Conservation (phyloP, 2,888 invertebrate species). For the Arrhopalites spinosus region DNA sequence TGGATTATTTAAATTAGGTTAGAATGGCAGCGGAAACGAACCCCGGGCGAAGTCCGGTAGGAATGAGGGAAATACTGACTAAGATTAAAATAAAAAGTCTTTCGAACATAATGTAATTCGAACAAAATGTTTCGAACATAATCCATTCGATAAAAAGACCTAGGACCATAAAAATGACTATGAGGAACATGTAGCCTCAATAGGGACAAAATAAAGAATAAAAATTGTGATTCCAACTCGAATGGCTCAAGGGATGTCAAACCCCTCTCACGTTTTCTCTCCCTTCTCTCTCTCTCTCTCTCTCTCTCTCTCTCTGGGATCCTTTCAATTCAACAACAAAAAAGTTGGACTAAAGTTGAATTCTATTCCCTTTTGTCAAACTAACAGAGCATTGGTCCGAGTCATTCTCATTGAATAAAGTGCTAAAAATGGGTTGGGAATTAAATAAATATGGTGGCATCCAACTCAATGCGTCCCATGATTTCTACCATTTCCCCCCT, state of each 20-base stretch:
- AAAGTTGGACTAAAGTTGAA: slow-evolving; percentile 19
- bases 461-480: no score
- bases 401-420: slow-evolving; percentile 25
- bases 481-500: no score
- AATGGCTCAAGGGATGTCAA: slow-evolving; percentile 4
- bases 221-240: slow-evolving; percentile 15
- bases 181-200: no score
- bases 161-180: no score
- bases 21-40: no score
- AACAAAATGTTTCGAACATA: no score
- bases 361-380: slow-evolving; percentile 17
- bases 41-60: no score
- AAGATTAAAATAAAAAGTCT: no score
- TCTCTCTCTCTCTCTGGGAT: neutral
- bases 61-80: no score
- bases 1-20: no score
- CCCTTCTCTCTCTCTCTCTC: neutral
- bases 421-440: slow-evolving; percentile 28
- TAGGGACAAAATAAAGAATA: neutral
- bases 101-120: no score
- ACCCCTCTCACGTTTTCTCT: slow-evolving; percentile 14
- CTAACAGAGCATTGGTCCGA: slow-evolving; percentile 19
- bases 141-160: no score
- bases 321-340: neutral
- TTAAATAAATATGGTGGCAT: slow-evolving; percentile 17